These are phyloP conservation scores for Pseudomyrmex cubaensis DNA, from an alignment of 1,140 invertebrate genomes.

Conservation along the genomic window DNA sequence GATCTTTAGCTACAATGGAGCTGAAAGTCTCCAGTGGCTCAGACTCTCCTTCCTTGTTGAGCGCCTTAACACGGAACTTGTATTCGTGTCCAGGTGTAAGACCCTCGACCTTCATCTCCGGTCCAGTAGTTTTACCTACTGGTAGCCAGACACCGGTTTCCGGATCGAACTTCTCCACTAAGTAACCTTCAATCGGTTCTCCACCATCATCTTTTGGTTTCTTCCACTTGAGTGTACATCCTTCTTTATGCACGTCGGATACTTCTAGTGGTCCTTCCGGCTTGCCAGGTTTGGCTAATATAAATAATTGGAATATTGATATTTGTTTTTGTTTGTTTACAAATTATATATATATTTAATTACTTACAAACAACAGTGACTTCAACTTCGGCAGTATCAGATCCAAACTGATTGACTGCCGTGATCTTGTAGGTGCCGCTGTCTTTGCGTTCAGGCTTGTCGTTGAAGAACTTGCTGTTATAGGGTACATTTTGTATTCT, in stretches of 20 bases:
- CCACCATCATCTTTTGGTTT: slow-evolving; percentile 99
- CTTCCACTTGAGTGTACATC: slow-evolving; percentile 98
- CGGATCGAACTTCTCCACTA: slow-evolving; percentile 98
- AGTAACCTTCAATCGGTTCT: slow-evolving; percentile 96
- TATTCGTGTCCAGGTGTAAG: slow-evolving; percentile 97
- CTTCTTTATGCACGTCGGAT: slow-evolving; percentile 97
- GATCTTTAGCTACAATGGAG: slow-evolving; percentile 98
- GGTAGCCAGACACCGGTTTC: slow-evolving; percentile 96
- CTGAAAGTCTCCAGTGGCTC: slow-evolving; percentile 97
- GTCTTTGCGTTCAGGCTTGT: slow-evolving; percentile 93
- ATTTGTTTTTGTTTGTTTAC: too few species aligned
- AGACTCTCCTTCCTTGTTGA: slow-evolving; percentile 98
- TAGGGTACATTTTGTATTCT: slow-evolving; percentile 94
- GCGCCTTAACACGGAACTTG: slow-evolving; percentile 98
- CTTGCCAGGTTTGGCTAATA: slow-evolving; percentile 93
- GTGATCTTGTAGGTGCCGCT: slow-evolving; percentile 94
- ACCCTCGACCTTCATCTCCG: slow-evolving; percentile 95
- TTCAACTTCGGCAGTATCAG: slow-evolving; percentile 95
- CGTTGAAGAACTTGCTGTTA: slow-evolving; percentile 93
- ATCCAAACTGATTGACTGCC: slow-evolving; percentile 94
- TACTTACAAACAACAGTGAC: slow-evolving; percentile 95
- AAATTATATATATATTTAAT: neutral
- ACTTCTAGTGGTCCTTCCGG: slow-evolving; percentile 98
- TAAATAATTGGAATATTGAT: neutral
- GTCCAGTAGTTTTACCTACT: slow-evolving; percentile 92